Evolutionary conservation across 2,888 invertebrate genomes (phyloP), one percentile per base, ranked within the genome.

Genomic region (Volucella zonaria): DNA sequence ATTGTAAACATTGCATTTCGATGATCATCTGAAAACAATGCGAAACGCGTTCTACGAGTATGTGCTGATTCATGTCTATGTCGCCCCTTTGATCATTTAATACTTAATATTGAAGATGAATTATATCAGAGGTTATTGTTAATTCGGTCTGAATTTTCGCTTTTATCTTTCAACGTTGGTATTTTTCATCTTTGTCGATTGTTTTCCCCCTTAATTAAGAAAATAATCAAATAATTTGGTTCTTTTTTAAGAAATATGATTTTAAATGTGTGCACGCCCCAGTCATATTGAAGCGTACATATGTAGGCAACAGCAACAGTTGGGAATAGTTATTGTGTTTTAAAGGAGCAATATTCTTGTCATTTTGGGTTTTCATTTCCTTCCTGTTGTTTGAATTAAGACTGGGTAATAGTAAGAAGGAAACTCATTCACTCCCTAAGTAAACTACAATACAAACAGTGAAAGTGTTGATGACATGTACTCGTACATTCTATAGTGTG

Each of bases 11-110:
- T 31, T 42, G 66, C 42, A 43, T 54, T 54, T 58, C 66, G 54
- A 62, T 15, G 51, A 74, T 61, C 47, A 58, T 78, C 56, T 61
- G 4, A 62, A 71, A 79, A 83, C 79, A 83, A 83, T 83, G 54
- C 23, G 62, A n/a, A 23, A 68, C 74, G 74, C 71, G 51, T 38
- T 45, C 64, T 62, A 23, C 18, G 18, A 23, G 18, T 23, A 49
- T 31, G 45, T 71, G 70, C 64, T 54, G 71, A 76, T 77, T 79
- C 70, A 79, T 70, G 67, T 79, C 76, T 75, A 61, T 79, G 83
- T 75, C 75, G 64, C 78, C 66, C 64, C 87, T 87, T 87, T 87
- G 87, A 87, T 87, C 87, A 86, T 75, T 86, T 79, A 75, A 85
- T 86, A 87, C 86, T 77, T 87, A 81, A 87, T 87, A 79, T 87